phyloP scores from a whole-genome alignment of 2,797 vertebrate species.

The Streptopelia turtur region DNA sequence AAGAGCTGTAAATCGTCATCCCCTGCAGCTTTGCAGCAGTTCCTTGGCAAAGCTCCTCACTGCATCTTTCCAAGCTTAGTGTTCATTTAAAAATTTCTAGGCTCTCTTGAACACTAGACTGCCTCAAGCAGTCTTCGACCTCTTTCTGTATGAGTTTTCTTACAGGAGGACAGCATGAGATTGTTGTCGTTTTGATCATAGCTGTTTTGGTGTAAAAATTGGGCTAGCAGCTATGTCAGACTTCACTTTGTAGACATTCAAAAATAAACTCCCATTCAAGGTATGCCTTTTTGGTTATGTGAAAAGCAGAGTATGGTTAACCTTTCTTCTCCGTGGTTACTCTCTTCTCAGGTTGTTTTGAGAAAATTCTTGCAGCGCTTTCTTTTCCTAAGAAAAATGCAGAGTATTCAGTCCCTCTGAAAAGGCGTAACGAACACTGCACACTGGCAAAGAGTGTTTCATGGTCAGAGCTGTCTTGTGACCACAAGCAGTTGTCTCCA shows the following conservation, averaged over 20 bases:
- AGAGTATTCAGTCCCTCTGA: not conserved
- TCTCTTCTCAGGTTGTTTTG: not conserved
- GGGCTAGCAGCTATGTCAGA: not conserved
- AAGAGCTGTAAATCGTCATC: not conserved
- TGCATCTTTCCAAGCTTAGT: not conserved
- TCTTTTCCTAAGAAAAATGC: not conserved
- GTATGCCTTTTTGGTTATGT: fast-evolving
- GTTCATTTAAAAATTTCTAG: not conserved
- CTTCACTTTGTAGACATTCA: not conserved
- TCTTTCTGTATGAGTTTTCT: not conserved
- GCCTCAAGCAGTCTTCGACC: not conserved
- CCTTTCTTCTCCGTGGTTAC: not conserved
- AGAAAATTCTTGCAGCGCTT: not conserved
- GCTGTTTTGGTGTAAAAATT: not conserved
- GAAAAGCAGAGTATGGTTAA: not conserved
- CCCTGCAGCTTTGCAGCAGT: not conserved
- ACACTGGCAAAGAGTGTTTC: not conserved
- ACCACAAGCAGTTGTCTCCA: not conserved
- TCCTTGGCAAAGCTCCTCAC: not conserved
- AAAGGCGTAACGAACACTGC: constrained; percentile 16
- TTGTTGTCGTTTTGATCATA: not conserved
- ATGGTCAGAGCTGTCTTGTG: constrained; percentile 7
- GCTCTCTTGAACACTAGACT: not conserved
- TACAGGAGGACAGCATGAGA: not conserved
- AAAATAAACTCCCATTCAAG: not conserved